These are phyloP conservation scores for Callospermophilus lateralis DNA, from an alignment of 2,113 vertebrate genomes.

Conservation along the genomic window DNA sequence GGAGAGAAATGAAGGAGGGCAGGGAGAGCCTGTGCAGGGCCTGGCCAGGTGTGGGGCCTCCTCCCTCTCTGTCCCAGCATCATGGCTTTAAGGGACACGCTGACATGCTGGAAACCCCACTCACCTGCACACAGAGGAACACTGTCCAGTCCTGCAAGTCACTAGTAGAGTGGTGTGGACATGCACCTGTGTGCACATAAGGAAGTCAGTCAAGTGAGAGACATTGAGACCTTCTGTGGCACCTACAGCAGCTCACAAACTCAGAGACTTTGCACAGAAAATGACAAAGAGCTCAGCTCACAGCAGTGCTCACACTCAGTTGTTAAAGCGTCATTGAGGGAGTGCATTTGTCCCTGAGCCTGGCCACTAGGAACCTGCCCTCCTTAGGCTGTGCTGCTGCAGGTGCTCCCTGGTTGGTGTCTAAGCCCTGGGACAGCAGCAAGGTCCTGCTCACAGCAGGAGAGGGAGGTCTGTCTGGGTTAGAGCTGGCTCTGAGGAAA, in stretches of 20 bases:
- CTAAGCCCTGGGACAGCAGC: too few relatives aligned
- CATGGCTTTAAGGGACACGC: too few relatives aligned
- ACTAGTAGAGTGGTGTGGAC: not conserved
- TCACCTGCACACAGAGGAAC: too few relatives aligned
- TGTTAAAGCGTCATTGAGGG: not conserved
- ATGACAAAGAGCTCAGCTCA: not conserved
- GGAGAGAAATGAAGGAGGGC: not conserved
- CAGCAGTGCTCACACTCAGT: not conserved
- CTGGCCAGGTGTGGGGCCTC: not conserved
- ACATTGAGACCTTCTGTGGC: not conserved
- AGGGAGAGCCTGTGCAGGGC: not conserved
- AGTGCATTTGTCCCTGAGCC: not conserved
- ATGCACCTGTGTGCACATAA: accelerated
- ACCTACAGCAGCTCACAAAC: not conserved
- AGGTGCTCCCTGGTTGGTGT: too few relatives aligned
- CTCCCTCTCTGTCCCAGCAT: not conserved
- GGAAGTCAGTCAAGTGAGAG: not conserved
- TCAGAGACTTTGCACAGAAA: not conserved
- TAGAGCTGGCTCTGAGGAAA: not conserved
- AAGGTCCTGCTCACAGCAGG: not conserved
- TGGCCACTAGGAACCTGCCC: too few relatives aligned
- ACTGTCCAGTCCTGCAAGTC: too few relatives aligned
- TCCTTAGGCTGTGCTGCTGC: not conserved
- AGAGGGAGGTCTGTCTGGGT: not conserved
- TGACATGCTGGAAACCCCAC: too few relatives aligned